Percentiles rank a stretch among this genome's conserved stretches.
Evolutionary conservation across 2,797 vertebrate genomes (phyloP).

Genomic region (Spatula clypeata): DNA sequence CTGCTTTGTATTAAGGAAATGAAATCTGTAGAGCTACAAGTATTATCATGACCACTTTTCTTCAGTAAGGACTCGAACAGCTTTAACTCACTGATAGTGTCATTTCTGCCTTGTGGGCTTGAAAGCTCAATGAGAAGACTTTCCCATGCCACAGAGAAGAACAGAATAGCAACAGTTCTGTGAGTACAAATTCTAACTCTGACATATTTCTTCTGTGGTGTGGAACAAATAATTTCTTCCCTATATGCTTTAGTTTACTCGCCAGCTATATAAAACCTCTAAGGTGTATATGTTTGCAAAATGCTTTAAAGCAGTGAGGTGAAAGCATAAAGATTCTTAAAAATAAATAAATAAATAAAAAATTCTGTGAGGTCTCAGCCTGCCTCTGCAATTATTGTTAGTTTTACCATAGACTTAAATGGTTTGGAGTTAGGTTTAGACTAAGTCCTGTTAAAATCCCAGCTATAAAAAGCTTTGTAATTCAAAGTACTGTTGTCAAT

Average conservation of each 20-base stretch:
- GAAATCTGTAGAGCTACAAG: background rate
- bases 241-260: constrained; percentile 4
- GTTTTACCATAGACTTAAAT: background rate
- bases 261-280: background rate
- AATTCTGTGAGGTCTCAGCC: background rate
- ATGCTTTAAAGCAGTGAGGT: background rate
- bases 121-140: background rate
- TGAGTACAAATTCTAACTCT: background rate
- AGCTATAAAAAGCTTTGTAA: background rate
- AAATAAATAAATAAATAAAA: background rate
- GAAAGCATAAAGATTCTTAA: background rate
- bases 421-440: background rate
- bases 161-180: background rate
- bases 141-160: background rate
- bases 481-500: background rate
- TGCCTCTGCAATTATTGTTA: background rate
- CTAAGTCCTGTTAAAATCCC: background rate
- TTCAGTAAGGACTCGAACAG: background rate
- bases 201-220: constrained; percentile 1
- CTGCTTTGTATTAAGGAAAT: background rate
- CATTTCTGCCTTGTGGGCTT: background rate
- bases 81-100: background rate
- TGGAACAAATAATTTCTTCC: constrained; percentile 21
- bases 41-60: background rate
- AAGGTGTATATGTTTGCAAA: background rate